Evolutionary conservation across 2,797 vertebrate genomes (phyloP), one percentile per base, ranked within the genome.

Genomic region (Momotus momota): DNA sequence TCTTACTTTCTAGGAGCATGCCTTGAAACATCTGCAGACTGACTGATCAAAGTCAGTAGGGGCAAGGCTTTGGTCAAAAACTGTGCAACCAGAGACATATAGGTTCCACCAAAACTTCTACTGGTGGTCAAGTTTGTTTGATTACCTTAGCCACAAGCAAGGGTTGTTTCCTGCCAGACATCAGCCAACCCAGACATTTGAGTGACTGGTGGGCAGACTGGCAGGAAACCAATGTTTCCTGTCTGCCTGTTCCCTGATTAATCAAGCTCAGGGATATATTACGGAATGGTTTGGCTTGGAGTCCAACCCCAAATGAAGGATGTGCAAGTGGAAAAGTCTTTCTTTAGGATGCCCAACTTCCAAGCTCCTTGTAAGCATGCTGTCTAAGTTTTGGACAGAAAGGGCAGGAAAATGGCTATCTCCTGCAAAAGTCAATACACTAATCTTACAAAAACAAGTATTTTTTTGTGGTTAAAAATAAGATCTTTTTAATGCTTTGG

Each of bases 181-280:
- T 83, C 65, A 67, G 51, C n/a, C 70, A 88, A 27, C 26, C 31
- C 70, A 88, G 70, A 69, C 58, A 70, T 10, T 22, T 48, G 7
- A 88, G 57, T 61, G 82, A 40, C 65, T 79, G 43, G 33, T 58
- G 66, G 49, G 26, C 51, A 93, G 73, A 61, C 81, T 61, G 60
- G 46, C 46, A 94, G 92, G 82, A 94, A 95, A 94, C 29, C 80
- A 93, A 4, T 17, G 43, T 12, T 90, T 95, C 77, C 82, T 90
- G 54, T 71, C 62, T 72, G 62, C 49, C 43, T 81, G 12, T 35
- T 69, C 54, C 73, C 52, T 40, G 31, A 43, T 49, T 74, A 52
- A 73, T 15, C 23, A 69, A 77, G 35, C 19, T 60, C 33, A 70
- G 41, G 61, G 41, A 60, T 88, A 46, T 33, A 43, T 51, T 27